Base-by-base conservation (phyloP, 2,797 vertebrate genomes). In the Takifugu ocellatus region DNA sequence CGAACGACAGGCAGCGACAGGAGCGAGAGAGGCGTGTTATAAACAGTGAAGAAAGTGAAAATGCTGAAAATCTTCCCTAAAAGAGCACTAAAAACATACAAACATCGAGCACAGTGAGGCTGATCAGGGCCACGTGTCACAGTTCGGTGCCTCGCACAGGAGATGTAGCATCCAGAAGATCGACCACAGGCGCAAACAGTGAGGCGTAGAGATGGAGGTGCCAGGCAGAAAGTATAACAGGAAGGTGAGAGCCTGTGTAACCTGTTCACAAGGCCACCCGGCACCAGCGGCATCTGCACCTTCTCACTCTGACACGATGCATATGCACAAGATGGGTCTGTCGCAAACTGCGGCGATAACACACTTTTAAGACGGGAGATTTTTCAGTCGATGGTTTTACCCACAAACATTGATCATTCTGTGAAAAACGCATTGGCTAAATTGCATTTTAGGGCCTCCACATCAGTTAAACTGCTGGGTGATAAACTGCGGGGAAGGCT, bases 41-140 rank as follows among this genome's bases (percentile, higher is more conserved):
- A 74, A 56, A 57, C 5, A 26, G 15, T 31, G 39, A 21, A 27
- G 2, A 56, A 42, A 4, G 42, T 58, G 45, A 48, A 11, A 53
- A 36, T 27, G 16, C 14, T 48, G 17, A 14, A 48, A 42, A 54
- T 46, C n/a, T 49, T 54, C 48, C n/a, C 31, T 48, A 10, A 24
- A 42, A 59, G 75, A 54, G 74, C 46, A 63, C 60, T 64, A 16
- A 56, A 17, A 5, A 36, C 12, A 47, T 14, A 45, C 7, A 33
- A 25, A 42, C 51, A 54, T 29, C 3, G n/a, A 82, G 78, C 61
- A 67, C 68, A 77, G 33, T 11, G 33, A 33, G 31, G 10, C 8
- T 7, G 31, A 33, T 7, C 11, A 60, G 50, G 82, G 85, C 81
- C 84, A 78, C 81, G 83, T 75, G 86, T 87, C 79, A 88, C 84